Percentiles rank a stretch among this genome's conserved stretches.
Conservation (phyloP, 2,797 vertebrate species). For the Steatocranus sp. region DNA sequence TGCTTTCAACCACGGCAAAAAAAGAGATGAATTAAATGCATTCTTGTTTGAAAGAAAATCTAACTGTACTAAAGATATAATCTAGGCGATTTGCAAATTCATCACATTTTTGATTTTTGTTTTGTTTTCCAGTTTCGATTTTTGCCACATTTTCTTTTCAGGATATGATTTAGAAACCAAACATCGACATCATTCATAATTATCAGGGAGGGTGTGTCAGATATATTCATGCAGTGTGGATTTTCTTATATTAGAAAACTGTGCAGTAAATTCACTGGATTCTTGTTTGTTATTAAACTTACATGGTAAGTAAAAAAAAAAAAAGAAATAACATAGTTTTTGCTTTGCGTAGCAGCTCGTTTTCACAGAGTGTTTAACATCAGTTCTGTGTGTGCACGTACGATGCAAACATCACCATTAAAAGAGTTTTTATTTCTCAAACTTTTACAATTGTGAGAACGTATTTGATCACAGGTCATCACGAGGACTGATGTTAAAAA, state of each 20-base stretch:
- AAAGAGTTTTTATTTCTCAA: background rate
- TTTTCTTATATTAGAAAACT: background rate
- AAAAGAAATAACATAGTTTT: conserved; percentile 23
- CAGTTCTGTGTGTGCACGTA: conserved; percentile 26
- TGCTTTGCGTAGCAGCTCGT: conserved; percentile 38
- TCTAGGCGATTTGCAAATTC: background rate
- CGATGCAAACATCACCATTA: background rate
- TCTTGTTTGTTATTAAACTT: background rate
- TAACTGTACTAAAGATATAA: conserved; percentile 21
- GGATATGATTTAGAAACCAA: background rate
- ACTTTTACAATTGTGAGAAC: background rate
- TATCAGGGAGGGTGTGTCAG: background rate
- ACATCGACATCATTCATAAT: background rate
- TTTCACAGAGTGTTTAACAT: conserved; percentile 49
- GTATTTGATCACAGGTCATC: background rate
- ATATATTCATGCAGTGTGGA: background rate
- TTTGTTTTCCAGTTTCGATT: background rate
- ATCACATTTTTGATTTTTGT: conserved; percentile 17
- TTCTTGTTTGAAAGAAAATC: conserved; percentile 37
- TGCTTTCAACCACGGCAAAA: background rate
- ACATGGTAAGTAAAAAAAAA: conserved; percentile 63
- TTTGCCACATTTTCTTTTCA: fast-evolving
- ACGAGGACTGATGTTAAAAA: conserved; percentile 36
- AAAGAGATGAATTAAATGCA: conserved; percentile 52
- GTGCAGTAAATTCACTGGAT: conserved; percentile 22